Base-by-base conservation (phyloP, 1,140 invertebrate genomes). In the Delia radicum region DNA sequence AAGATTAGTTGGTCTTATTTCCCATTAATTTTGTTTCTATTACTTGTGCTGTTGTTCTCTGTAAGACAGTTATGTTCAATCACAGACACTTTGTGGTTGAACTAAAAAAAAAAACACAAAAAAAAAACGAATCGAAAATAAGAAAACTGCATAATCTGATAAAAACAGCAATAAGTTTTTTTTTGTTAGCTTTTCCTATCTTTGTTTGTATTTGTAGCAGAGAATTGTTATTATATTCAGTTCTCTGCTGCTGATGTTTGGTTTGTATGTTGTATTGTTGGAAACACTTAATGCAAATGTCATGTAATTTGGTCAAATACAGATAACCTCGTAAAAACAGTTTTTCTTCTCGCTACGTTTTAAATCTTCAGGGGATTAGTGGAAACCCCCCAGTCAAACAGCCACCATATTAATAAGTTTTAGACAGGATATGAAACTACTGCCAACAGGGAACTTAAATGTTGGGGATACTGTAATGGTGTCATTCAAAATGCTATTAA, bases 231-330 rank as follows among this genome's bases (percentile, higher is more conserved):
- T 21, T 55, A 18, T 55, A 21, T 21, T 24, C 18, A 10, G 48
- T 55, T 24, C 21, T 24, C 5, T 24, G n/a, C n/a, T n/a, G n/a
- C n/a, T n/a, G n/a, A n/a, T 55, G n/a, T 55, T 21, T 6, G 15
- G 48, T 21, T n/a, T 55, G 18, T 55, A 6, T 21, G 48, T 8
- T 3, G 18, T n/a, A 21, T 55, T 55, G 48, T 55, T 55, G 18
- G n/a, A 21, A 69, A 33, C 65, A 33, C 65, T 69, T 69, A 18
- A 69, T 33, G n/a, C 29, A 33, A 69, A 69, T 69, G 65, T 24
- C 65, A 37, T 69, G 29, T 33, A 69, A 37, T 69, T 33, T 24
- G n/a, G 29, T 69, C 29, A n/a, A 33, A 69, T 21, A 69, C n/a
- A 69, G 29, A 69, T 69, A 69, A 69, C 65, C 65, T 69, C 65